Evolutionary conservation across 2,113 vertebrate genomes (phyloP).

Genomic region (Isichthys henryi): DNA sequence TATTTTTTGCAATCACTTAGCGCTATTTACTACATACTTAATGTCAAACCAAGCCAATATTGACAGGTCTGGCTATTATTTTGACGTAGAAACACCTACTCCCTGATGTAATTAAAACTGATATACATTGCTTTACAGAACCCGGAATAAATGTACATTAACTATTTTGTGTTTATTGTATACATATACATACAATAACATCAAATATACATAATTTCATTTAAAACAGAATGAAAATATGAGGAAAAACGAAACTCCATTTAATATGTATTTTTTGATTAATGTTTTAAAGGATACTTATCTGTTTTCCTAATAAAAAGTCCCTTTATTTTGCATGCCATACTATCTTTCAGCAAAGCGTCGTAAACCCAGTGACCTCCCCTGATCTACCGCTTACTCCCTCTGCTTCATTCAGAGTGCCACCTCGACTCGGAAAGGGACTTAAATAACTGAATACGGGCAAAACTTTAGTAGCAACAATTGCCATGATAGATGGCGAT

Average conservation of each 20-base stretch:
- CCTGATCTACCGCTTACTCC: neutral
- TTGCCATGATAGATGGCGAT: neutral
- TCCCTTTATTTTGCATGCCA: neutral
- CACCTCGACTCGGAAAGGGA: neutral
- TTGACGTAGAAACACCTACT: neutral
- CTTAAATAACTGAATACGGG: neutral
- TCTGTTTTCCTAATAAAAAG: neutral
- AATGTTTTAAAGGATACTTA: neutral
- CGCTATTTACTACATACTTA: neutral
- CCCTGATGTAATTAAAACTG: neutral
- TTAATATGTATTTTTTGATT: neutral
- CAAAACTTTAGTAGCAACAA: constrained; percentile 14
- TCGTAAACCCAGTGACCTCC: neutral
- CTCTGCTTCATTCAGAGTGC: neutral
- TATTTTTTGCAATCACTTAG: neutral
- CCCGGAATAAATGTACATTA: neutral
- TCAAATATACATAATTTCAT: neutral
- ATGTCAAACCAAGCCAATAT: neutral
- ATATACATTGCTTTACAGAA: neutral
- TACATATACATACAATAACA: neutral
- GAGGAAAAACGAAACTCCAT: neutral
- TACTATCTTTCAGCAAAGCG: neutral
- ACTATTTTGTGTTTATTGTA: neutral
- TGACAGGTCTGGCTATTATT: neutral
- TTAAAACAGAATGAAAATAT: neutral